Percentiles rank a stretch among this genome's conserved stretches.
phyloP scores from a whole-genome alignment of 1,140 invertebrate genomes.

The Trichoplusia ni region DNA sequence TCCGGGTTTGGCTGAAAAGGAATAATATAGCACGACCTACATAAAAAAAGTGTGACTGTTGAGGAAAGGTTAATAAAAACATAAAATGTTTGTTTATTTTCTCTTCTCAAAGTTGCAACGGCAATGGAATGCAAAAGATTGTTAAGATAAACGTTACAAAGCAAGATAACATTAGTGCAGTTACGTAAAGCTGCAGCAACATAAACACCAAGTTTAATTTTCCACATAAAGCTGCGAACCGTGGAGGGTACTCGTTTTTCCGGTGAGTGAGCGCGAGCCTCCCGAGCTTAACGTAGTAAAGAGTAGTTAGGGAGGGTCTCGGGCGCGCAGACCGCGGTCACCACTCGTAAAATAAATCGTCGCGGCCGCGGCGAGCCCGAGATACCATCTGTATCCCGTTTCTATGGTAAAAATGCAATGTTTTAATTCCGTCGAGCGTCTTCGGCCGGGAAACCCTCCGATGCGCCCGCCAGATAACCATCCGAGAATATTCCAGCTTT shows the following conservation, averaged over 20 bases:
- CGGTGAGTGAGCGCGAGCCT: constrained; percentile 2
- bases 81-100: too few species aligned
- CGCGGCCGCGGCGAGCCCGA: constrained; percentile 25
- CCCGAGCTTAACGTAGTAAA: constrained; percentile 7
- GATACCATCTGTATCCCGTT: constrained; percentile 53
- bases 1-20: too few species aligned
- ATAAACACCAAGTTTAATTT: constrained; percentile 3
- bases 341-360: constrained; percentile 61
- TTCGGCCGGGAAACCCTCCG: constrained; percentile 46
- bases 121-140: too few species aligned
- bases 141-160: too few species aligned
- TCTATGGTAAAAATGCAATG: constrained; percentile 63
- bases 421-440: constrained; percentile 59
- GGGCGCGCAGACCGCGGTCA: neutral
- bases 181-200: neutral
- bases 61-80: too few species aligned
- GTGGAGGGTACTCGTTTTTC: constrained; percentile 13
- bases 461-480: constrained; percentile 45
- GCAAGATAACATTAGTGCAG: too few species aligned
- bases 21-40: too few species aligned
- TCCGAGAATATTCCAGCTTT: constrained; percentile 30
- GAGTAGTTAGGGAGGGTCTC: neutral
- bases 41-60: too few species aligned
- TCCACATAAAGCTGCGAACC: neutral
- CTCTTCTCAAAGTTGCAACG: too few species aligned